Conservation (phyloP, 2,113 vertebrate species). For the Hippocampus mohnikei region DNA sequence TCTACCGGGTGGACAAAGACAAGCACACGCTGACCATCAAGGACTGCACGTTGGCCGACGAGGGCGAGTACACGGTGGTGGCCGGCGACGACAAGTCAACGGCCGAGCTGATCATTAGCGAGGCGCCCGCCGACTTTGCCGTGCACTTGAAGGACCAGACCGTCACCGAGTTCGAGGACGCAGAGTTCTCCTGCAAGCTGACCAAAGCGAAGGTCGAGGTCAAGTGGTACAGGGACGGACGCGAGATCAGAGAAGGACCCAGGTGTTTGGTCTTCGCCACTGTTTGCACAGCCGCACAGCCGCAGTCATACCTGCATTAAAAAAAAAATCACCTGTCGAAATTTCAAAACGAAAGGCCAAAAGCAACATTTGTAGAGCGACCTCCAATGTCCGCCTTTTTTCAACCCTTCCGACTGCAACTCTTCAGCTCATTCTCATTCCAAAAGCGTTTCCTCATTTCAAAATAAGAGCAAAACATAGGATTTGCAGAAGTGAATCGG, state of each 20-base stretch:
- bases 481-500: too few relatives aligned
- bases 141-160: constrained; percentile 89
- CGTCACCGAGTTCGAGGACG: constrained; percentile 92
- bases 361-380: too few relatives aligned
- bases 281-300: too few relatives aligned
- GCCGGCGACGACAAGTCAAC: constrained; percentile 87
- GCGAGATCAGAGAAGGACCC: constrained; percentile 93
- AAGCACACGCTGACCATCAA: constrained; percentile 93
- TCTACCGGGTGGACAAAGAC: constrained; percentile 89
- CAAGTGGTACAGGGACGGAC: constrained; percentile 93
- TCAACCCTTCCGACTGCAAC: not conserved
- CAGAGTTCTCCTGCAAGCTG: constrained; percentile 88
- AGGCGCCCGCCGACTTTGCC: constrained; percentile 91
- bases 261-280: constrained; percentile 68
- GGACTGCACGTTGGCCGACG: constrained; percentile 89
- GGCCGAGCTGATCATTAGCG: constrained; percentile 94
- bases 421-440: not conserved
- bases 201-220: constrained; percentile 93
- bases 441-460: too few relatives aligned
- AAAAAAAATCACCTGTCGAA: too few relatives aligned
- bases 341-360: too few relatives aligned
- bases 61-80: constrained; percentile 90
- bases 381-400: not conserved
- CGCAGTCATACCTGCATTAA: too few relatives aligned
- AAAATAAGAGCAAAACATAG: too few relatives aligned